Percentiles rank a stretch among this genome's conserved stretches.
phyloP scores from a whole-genome alignment of 2,797 vertebrate genomes.

The Oophaga sylvatica region DNA sequence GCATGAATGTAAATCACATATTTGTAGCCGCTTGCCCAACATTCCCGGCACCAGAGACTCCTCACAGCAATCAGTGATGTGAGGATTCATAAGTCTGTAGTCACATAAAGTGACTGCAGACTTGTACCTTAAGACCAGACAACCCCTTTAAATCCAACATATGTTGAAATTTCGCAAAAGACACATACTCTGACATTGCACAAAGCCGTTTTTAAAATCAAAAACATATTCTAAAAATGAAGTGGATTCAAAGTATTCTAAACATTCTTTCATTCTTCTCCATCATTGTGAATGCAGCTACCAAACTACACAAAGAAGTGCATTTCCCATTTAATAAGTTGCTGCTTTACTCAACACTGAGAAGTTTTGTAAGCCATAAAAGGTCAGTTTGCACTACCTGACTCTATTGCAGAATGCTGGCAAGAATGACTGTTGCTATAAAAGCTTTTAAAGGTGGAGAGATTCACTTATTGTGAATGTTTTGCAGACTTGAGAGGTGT shows the following conservation, averaged over 20 bases:
- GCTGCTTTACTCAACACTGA: slow-evolving; percentile 19
- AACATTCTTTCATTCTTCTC: slow-evolving; percentile 29
- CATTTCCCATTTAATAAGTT: slow-evolving; percentile 34
- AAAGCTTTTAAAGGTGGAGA: slow-evolving; percentile 30
- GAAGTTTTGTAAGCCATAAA: slow-evolving; percentile 13
- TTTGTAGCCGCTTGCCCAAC: no score
- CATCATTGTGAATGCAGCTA: slow-evolving; percentile 16
- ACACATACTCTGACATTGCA: background rate
- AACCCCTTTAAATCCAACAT: no score
- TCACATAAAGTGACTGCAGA: no score
- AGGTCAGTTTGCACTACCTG: slow-evolving; percentile 38
- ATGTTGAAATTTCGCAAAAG: slow-evolving; percentile 6
- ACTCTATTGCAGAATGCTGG: slow-evolving; percentile 29
- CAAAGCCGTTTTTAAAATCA: slow-evolving; percentile 10
- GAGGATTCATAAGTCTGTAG: no score
- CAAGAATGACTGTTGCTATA: slow-evolving; percentile 20
- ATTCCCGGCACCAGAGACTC: no score
- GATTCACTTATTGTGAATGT: slow-evolving; percentile 33
- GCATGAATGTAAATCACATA: no score
- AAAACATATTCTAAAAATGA: slow-evolving; percentile 13
- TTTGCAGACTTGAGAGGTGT: slow-evolving; percentile 31
- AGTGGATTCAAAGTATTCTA: background rate
- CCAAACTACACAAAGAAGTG: slow-evolving; percentile 8
- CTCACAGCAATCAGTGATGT: no score
- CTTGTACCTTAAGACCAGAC: no score